These are phyloP conservation scores for Phainopepla nitens DNA, from an alignment of 2,113 vertebrate genomes.

Conservation along the genomic window DNA sequence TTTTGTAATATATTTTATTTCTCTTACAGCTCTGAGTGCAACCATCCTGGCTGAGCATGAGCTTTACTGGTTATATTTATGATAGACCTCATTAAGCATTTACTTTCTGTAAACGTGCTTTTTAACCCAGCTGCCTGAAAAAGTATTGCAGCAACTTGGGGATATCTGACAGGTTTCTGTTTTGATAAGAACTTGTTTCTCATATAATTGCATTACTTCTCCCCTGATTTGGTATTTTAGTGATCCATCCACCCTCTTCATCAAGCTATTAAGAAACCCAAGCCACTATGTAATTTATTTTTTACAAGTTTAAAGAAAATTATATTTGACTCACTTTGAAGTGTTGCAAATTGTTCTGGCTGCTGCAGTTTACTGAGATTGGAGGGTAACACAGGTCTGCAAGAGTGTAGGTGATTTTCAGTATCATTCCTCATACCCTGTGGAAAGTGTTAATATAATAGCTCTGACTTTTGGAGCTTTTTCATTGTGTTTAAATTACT, in stretches of 20 bases:
- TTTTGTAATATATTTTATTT: neutral
- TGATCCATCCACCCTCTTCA: neutral
- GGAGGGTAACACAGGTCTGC: neutral
- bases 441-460: neutral
- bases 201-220: neutral
- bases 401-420: neutral
- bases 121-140: constrained; percentile 19
- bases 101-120: neutral
- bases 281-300: neutral
- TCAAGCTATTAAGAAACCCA: constrained; percentile 33
- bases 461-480: neutral
- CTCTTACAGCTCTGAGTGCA: neutral
- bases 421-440: neutral
- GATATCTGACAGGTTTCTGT: constrained; percentile 29
- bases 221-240: constrained; percentile 42
- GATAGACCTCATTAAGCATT: neutral
- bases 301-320: constrained; percentile 40
- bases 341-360: neutral
- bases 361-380: neutral
- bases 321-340: constrained; percentile 1
- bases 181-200: constrained; percentile 48
- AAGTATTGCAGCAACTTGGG: neutral
- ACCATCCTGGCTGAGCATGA: neutral
- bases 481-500: neutral
- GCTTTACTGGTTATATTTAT: neutral